Base-by-base conservation (phyloP, 2,113 vertebrate species). In the Grammatotria lemairii region DNA sequence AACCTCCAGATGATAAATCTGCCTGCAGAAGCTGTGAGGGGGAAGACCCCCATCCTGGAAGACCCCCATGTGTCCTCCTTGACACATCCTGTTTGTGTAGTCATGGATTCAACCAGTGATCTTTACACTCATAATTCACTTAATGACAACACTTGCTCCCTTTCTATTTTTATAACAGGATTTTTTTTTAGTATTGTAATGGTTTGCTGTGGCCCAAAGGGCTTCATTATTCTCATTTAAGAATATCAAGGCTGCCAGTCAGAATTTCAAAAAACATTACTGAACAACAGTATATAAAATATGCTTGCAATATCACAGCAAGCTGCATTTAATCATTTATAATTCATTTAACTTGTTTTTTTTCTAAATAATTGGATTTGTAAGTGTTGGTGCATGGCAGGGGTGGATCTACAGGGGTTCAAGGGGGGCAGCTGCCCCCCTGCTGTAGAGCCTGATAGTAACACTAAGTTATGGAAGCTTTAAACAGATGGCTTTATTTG, bases 1-100 rank as follows among this genome's bases (percentile, higher is more conserved):
- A 95, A 97, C 95, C 95, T 86, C 87, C 58, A 55, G 92, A 93
- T 93, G 90, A 96, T 97, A 97, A 96, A 96, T 96, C 96, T 95
- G 91, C 88, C 89, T 84, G 87, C 92, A 93, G 91, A 88, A 90
- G 92, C 95, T 89, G 91, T 90, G 92, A 93, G 90, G 84, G 83
- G 92, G 91, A 92, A 87, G 94, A 95, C 95, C 92, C 91, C 93
- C 87, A 85, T 85, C 88, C 90, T 93, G 88, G 88, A 93, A 89
- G 86, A 93, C 86, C 94, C 90, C 89, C 92, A 82, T 92, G 93
- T 93, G 89, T 95, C 93, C 93, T 91, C 89, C 70, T 90, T 91
- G 92, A 95, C 93, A 95, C 93, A 94, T 95, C 95, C 94, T 96
- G 94, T 96, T 96, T 95, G 93, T 93, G 90, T 93, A 92, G 89